These are phyloP conservation scores for Acrocyrtus sp. DNA, from an alignment of 2,888 invertebrate genomes.

Conservation along the genomic window DNA sequence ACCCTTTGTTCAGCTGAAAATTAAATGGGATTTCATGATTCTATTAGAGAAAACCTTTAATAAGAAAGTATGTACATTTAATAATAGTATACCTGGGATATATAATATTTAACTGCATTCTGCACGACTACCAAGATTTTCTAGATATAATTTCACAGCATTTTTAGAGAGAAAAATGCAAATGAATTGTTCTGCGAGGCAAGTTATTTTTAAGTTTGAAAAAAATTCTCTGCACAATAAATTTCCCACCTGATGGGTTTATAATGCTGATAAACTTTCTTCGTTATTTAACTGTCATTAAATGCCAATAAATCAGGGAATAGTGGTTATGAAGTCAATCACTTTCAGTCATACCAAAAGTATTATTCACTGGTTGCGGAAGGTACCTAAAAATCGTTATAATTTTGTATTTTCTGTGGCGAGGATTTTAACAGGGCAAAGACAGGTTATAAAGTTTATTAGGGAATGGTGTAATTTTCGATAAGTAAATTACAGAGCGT, in stretches of 20 bases:
- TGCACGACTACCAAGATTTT: too few species aligned
- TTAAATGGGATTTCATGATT: not conserved
- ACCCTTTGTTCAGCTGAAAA: too few species aligned
- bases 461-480: slow-evolving; percentile 32
- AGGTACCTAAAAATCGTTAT: not conserved
- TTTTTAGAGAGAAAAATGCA: too few species aligned
- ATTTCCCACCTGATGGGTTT: not conserved
- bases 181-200: not conserved
- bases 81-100: too few species aligned
- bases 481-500: slow-evolving; percentile 20
- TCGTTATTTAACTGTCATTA: slow-evolving; percentile 19
- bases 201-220: not conserved
- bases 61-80: too few species aligned
- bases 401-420: not conserved
- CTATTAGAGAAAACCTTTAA: not conserved
- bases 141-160: too few species aligned
- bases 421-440: not conserved
- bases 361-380: not conserved
- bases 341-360: not conserved
- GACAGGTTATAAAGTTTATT: slow-evolving; percentile 25
- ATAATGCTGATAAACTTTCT: slow-evolving; percentile 16
- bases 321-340: slow-evolving; percentile 6
- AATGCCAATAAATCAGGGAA: slow-evolving; percentile 30
- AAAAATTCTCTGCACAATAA: too few species aligned
- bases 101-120: too few species aligned